Evolutionary conservation across 2,888 invertebrate genomes (phyloP).

Genomic region (Andrena bucephala): DNA sequence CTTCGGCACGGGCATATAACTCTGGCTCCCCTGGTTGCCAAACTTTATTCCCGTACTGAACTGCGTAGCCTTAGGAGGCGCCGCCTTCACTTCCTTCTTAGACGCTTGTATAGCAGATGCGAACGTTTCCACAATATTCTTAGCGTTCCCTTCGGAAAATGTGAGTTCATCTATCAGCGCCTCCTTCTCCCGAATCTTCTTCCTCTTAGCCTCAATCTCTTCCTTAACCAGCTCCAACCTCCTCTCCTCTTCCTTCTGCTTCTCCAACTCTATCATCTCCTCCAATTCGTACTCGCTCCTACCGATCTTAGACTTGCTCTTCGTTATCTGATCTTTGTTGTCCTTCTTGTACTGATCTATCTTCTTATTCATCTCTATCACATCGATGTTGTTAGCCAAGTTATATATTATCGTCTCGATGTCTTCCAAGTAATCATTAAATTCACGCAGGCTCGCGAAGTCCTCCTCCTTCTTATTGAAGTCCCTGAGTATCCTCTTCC

Average conservation of each 20-base stretch:
- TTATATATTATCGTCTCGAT: conserved; percentile 97
- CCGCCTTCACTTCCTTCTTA: conserved; percentile 87
- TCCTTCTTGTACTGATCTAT: conserved; percentile 97
- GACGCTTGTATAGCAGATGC: conserved; percentile 89
- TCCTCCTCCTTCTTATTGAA: conserved; percentile 98
- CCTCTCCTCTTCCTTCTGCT: conserved; percentile 91
- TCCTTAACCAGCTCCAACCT: conserved; percentile 89
- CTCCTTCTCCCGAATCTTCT: conserved; percentile 94
- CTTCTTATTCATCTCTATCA: conserved; percentile 94
- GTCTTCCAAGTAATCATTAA: conserved; percentile 98
- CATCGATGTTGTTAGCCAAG: conserved; percentile 94
- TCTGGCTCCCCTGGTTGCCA: conserved; percentile 88
- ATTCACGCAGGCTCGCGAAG: conserved; percentile 93
- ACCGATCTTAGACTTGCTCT: conserved; percentile 91
- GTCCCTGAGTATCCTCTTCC: conserved; percentile 94
- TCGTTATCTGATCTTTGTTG: conserved; percentile 93
- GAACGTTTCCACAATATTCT: conserved; percentile 94
- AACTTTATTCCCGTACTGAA: conserved; percentile 96
- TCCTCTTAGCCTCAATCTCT: conserved; percentile 89
- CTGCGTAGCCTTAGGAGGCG: conserved; percentile 87
- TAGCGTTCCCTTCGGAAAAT: conserved; percentile 96
- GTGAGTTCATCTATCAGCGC: conserved; percentile 97
- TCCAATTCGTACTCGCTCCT: conserved; percentile 95
- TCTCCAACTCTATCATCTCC: conserved; percentile 93
- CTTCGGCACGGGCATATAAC: conserved; percentile 89